These are phyloP conservation scores for Acipenser ruthenus DNA, from an alignment of 2,797 vertebrate species.

Conservation along the genomic window DNA sequence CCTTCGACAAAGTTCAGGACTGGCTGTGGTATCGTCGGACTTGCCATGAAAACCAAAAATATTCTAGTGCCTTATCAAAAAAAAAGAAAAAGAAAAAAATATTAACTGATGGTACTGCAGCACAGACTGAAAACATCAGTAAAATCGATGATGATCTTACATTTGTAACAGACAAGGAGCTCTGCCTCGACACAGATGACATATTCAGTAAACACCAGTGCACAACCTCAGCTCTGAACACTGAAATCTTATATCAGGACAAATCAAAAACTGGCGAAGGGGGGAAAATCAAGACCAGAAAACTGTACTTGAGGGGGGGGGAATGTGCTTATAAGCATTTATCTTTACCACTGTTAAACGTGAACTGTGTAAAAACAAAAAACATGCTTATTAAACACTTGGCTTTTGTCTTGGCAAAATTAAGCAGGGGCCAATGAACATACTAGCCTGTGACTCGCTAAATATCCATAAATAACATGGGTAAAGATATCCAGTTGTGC, in stretches of 20 bases:
- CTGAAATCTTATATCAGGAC: conserved; percentile 76
- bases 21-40: conserved; percentile 95
- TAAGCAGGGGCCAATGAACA: conserved; percentile 57
- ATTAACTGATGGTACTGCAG: conserved; percentile 59
- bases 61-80: conserved; percentile 88
- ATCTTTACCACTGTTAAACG: conserved; percentile 41
- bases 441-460: conserved; percentile 64
- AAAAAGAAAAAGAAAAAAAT: conserved; percentile 3
- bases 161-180: conserved; percentile 46
- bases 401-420: conserved; percentile 56
- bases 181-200: conserved; percentile 45
- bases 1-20: conserved; percentile 88
- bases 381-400: conserved; percentile 61
- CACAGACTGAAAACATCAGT: conserved; percentile 63
- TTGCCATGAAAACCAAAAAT: conserved; percentile 99
- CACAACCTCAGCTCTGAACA: conserved; percentile 77
- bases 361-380: conserved; percentile 64
- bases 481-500: conserved; percentile 53
- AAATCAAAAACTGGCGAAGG: conserved; percentile 44
- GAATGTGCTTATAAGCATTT: conserved; percentile 45
- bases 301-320: conserved; percentile 65
- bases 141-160: conserved; percentile 46
- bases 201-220: conserved; percentile 57
- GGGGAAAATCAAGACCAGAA: conserved; percentile 61
- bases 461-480: conserved; percentile 61